Evolutionary conservation across 2,797 vertebrate species (phyloP).

Genomic region (Benthosema pterotum): DNA sequence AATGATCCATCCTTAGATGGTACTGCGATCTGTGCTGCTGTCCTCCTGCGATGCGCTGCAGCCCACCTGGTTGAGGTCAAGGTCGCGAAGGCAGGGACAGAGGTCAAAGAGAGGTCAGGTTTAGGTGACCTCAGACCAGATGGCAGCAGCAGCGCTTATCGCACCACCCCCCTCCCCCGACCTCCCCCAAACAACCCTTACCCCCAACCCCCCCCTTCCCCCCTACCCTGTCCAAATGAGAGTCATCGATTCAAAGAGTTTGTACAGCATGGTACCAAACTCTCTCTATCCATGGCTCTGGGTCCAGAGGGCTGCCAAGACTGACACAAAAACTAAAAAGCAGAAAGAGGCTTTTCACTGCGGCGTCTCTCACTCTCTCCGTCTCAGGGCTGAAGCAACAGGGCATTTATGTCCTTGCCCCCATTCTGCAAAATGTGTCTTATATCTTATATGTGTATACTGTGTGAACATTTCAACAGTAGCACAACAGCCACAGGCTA

Average conservation of each 20-base stretch:
- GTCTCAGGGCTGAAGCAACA: conserved; percentile 44
- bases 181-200: neutral
- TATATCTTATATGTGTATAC: no score
- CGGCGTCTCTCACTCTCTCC: conserved; percentile 60
- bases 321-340: conserved; percentile 10
- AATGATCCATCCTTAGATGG: conserved; percentile 14
- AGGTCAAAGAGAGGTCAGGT: conserved; percentile 38
- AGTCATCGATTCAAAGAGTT: conserved; percentile 50
- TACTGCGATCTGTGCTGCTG: conserved; percentile 85
- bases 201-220: neutral
- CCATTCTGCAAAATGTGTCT: no score
- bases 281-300: conserved; percentile 55
- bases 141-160: conserved; percentile 53
- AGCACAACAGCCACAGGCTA: neutral
- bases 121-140: conserved; percentile 70
- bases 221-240: conserved; percentile 8
- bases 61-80: conserved; percentile 88
- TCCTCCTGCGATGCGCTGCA: conserved; percentile 90
- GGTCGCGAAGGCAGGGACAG: conserved; percentile 40
- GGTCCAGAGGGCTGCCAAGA: conserved; percentile 35
- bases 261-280: conserved; percentile 43
- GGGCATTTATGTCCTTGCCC: neutral
- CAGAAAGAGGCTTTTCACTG: conserved; percentile 54
- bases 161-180: neutral
- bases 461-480: neutral